Evolutionary conservation across 30 jellyfish, hydroid and myxozoan genomes (phyloP), one percentile per base, ranked within the genome.

Genomic region (Catostylus mosaicus): DNA sequence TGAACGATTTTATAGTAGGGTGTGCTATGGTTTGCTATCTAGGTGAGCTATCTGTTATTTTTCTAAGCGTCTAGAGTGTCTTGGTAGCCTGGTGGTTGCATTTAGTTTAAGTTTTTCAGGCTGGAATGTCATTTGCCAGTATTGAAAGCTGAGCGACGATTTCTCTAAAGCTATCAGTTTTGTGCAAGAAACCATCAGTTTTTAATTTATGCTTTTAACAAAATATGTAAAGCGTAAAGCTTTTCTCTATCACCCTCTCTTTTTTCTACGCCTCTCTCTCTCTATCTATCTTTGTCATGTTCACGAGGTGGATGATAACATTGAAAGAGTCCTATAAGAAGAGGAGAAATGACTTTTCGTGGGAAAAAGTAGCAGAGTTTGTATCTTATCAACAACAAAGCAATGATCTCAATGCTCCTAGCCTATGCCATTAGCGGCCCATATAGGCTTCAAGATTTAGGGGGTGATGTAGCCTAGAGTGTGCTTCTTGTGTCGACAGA

Each of bases 1-100:
- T 77, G 69, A 77, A 34, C 50, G 59, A 52, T 77, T 77, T 77
- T 77, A 19, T 77, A 77, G 38, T 61, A 34, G 76, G 71, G 4
- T 16, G 71, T 59, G 71, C 71, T 7, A 16, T 59, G 10, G 8
- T 1, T 59, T 27, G 51, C 63, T 16, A 40, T 40, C 54, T 40
- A 40, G 54, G 54, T 40, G 14, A 40, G 54, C 54, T 7, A 40
- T 7, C 11, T 5, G 11, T 14, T 40, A 7, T 40, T 5, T 5
- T 40, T 14, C 11, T 5, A 5, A 7, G 7, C 54, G 11, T 14
- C 11, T 40, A 40, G 14, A 40, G 7, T 40, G 14, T 40, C 11
- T 5, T 40, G 14, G 14, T 5, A 40, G 14, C 11, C 54, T 40
- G 14, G 14, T 7, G 54, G 7, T 5, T 40, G 7, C 11, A 40